Evolutionary conservation across 2,113 vertebrate species (phyloP), one percentile per base, ranked within the genome.

Genomic region (Hippopotamus amphibius): DNA sequence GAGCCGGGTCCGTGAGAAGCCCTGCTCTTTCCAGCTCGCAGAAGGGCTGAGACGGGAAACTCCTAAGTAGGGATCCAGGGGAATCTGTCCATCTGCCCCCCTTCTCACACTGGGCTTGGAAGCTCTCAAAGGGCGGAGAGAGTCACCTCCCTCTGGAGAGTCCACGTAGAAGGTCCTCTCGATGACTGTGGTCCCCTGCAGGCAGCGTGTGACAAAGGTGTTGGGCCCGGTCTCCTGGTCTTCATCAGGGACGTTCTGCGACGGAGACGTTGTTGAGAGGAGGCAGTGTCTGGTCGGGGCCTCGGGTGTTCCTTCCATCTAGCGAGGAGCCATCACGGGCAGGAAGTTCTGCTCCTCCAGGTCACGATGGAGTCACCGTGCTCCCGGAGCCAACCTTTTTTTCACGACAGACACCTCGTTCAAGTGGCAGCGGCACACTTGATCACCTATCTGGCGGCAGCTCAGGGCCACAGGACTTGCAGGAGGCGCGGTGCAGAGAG

Each of bases 221-320:
- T 99, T 99, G 88, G 99, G 99, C 61, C 99, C 0, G 99, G 99
- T 5, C 99, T 98, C 98, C 99, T 99, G 0, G 99, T 99, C 98
- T 99, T 99, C 95, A 98, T 97, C 79, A 98, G 96, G 19, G 76
- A 37, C 30, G 3, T 37, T 99, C 99, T 96, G 99, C 99, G 1
- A 99, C 99, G 0, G 99, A 99, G 97, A 99, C 99, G 98, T 99
- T 99, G 97, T 99, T 99, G 88, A 99, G 98, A 0, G 99, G 99
- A 0, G 99, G 99, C 22, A 99, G 95, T 92, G 96, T 98, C 97
- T 99, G 98, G 85, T 99, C 99, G 99, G 98, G 2, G 98, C 98
- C 93, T 99, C 99, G 0, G 99, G 99, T 99, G 99, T 96, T 99
- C 99, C 97, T 99, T 99, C 98, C 99, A 99, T 63, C 99, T 99